Percentiles rank a stretch among this genome's conserved stretches.
phyloP scores from a whole-genome alignment of 2,888 invertebrate species.

The Ochropacha duplaris region DNA sequence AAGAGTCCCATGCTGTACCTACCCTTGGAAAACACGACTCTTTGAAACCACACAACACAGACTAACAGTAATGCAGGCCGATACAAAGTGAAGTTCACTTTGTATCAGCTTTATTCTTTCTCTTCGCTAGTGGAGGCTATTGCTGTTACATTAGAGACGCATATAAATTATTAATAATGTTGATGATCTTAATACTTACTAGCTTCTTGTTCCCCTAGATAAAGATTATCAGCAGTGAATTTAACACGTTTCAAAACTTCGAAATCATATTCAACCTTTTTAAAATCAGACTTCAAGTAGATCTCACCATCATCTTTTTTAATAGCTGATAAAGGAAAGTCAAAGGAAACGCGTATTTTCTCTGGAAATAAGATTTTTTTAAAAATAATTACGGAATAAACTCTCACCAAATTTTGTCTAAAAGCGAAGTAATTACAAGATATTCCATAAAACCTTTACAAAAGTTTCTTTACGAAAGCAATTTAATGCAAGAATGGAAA shows the following conservation, averaged over 20 bases:
- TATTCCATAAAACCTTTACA: no score
- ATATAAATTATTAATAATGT: no score
- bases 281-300: slow-evolving; percentile 27
- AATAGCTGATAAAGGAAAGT: slow-evolving; percentile 19
- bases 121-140: no score
- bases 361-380: slow-evolving; percentile 23
- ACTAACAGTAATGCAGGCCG: no score
- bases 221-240: slow-evolving; percentile 23
- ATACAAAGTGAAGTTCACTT: no score
- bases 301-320: slow-evolving; percentile 28
- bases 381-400: not conserved
- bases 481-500: slow-evolving; percentile 4
- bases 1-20: no score
- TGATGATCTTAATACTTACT: slow-evolving; percentile 20
- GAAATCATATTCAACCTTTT: slow-evolving; percentile 22
- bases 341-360: slow-evolving; percentile 26
- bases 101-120: no score
- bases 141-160: no score
- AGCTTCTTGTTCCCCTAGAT: slow-evolving; percentile 24
- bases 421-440: no score
- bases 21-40: no score
- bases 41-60: no score
- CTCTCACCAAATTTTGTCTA: no score
- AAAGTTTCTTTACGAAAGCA: not conserved
- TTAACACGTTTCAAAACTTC: slow-evolving; percentile 25